These are phyloP conservation scores for Rotaria sp. DNA, from an alignment of 2,888 invertebrate genomes.

Conservation along the genomic window DNA sequence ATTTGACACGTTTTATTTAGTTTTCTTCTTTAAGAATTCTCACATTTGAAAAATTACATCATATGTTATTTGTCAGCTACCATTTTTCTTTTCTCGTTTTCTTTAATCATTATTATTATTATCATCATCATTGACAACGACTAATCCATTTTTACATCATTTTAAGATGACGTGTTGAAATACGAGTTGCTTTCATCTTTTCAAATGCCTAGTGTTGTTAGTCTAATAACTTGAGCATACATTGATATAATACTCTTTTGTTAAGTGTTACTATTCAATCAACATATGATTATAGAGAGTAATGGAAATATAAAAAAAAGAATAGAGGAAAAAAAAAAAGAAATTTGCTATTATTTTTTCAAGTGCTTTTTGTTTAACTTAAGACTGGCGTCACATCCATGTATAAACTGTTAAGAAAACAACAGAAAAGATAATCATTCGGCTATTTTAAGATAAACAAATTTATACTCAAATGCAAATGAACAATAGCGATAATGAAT, in stretches of 20 bases:
- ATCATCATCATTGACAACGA: not conserved
- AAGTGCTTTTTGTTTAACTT: conserved; percentile 2
- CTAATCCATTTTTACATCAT: conserved; percentile 2
- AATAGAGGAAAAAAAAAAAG: not conserved
- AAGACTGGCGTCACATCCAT: not conserved
- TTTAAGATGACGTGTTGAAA: not conserved
- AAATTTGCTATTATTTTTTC: not conserved
- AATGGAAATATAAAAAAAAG: not conserved
- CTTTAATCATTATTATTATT: conserved; percentile 4
- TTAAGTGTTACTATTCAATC: not conserved
- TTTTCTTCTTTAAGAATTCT: not conserved
- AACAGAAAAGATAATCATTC: conserved; percentile 3
- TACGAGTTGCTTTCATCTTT: conserved; percentile 2
- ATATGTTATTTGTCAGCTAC: not conserved
- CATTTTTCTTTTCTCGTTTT: not conserved
- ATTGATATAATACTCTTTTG: not conserved
- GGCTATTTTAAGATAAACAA: not conserved
- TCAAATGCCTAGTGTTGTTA: not conserved
- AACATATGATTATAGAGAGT: not conserved
- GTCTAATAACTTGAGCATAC: conserved; percentile 8
- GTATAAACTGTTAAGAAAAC: conserved; percentile 12
- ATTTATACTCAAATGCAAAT: not conserved
- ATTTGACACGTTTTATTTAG: not conserved
- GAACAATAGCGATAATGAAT: not conserved
- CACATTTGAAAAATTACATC: not conserved